A percentile compares a stretch with the other conserved stretches of the same genome.
phyloP scores from a whole-genome alignment of 2,113 vertebrate species.

The Macroglossus sobrinus region DNA sequence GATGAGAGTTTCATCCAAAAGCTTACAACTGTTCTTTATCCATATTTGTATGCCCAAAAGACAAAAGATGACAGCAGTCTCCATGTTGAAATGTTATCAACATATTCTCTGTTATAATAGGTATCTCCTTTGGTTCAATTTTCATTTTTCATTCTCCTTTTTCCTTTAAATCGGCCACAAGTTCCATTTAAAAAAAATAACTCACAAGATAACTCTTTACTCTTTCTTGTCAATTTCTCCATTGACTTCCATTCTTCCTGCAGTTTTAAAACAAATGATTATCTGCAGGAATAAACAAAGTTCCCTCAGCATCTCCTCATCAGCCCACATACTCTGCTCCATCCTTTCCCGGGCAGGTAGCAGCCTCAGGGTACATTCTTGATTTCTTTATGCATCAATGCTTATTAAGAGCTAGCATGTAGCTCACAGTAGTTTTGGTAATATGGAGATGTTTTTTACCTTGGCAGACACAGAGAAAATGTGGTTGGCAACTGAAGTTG shows the following conservation, averaged over 20 bases:
- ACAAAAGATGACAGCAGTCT: not conserved
- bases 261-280: not conserved
- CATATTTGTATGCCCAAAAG: not conserved
- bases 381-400: not conserved
- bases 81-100: not conserved
- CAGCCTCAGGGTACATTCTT: not conserved
- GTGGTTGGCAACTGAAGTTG: not conserved
- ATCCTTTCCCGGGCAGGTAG: not conserved
- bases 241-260: conserved; percentile 32
- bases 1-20: not conserved
- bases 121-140: not conserved
- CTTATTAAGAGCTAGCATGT: not conserved
- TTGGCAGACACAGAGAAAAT: not conserved
- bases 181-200: conserved; percentile 39
- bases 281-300: conserved; percentile 16
- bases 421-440: not conserved
- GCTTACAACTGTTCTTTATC: not conserved
- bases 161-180: conserved; percentile 29
- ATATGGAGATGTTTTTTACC: not conserved
- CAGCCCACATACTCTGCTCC: not conserved
- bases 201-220: not conserved
- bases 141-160: conserved; percentile 17
- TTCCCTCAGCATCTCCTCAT: not conserved
- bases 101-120: not conserved
- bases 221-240: conserved; percentile 34